phyloP scores from a whole-genome alignment of 2,797 vertebrate species.

The Phrynocephalus vlangalii region DNA sequence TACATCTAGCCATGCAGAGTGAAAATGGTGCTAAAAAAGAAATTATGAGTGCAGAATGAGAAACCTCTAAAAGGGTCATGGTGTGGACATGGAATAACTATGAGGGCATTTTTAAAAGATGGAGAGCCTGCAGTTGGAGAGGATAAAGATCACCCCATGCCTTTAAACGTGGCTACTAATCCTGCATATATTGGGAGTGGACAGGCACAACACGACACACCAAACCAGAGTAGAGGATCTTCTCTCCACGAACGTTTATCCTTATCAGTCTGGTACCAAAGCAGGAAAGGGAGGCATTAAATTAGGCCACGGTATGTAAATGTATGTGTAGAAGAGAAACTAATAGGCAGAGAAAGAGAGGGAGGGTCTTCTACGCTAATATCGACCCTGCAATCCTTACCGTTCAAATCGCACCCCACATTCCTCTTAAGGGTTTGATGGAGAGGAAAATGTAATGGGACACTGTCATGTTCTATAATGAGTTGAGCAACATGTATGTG shows the following conservation, averaged over 20 bases:
- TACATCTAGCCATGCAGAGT: too few relatives aligned
- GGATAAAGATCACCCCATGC: background rate
- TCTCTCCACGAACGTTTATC: too few relatives aligned
- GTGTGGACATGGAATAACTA: background rate
- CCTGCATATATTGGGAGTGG: background rate
- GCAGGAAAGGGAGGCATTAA: background rate
- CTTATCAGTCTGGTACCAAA: background rate
- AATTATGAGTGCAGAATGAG: background rate
- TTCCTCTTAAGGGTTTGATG: background rate
- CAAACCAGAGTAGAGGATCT: background rate
- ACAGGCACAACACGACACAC: too few relatives aligned
- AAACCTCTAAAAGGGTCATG: background rate
- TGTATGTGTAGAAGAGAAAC: background rate
- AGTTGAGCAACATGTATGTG: too few relatives aligned
- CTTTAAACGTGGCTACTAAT: background rate
- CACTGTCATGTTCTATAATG: background rate
- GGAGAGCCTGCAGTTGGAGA: background rate
- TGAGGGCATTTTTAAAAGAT: background rate
- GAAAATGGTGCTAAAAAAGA: background rate
- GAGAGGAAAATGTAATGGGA: background rate
- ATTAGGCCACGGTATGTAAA: background rate
- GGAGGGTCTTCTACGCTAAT: background rate
- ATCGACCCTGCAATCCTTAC: background rate
- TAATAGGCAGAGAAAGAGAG: background rate
- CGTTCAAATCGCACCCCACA: background rate